Evolutionary conservation across 2,113 vertebrate genomes (phyloP), one percentile per base, ranked within the genome.

Genomic region (Seriola aureovittata): DNA sequence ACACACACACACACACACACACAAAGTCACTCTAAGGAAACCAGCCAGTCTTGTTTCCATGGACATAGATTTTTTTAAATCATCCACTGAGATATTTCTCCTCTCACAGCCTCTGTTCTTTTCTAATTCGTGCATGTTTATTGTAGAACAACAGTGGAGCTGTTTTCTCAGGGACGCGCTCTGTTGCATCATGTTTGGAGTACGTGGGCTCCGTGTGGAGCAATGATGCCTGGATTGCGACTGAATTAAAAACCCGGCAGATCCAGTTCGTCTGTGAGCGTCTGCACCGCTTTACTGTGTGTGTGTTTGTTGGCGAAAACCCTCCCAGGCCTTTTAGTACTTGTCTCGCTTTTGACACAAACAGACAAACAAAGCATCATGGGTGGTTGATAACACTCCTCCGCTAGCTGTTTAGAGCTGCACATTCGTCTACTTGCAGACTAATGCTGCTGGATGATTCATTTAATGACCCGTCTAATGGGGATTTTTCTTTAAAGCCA

Each of bases 41-140:
- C 74, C 68, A 86, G 80, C 73, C 78, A 55, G 72, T 78, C 85
- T 84, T 86, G 91, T 93, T 92, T 91, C 91, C 90, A 91, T 91
- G 91, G 92, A 84, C 88, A 87, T 88, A 48, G 65, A 73, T 75
- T 87, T 87, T 81, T 62, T 55, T 23, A 21, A 74, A 85, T 78
- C 74, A 74, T 34, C 50, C 1, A 54, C 23, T 62, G 44, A 87
- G 81, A 90, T 71, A 66, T 75, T 78, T 81, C 72, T 78, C 0
- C 42, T 66, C 63, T 29, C 66, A 62, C 75, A 65, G 79, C 55
- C 62, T 42, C 77, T 60, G 58, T 54, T 81, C 63, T 79, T 77
- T 78, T 71, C 42, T 64, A 40, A 57, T 71, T 78, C 36, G 1
- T 62, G 65, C 3, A 29, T 44, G 68, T 79, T 81, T 80, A 52